Conservation (phyloP, 2,888 invertebrate genomes). For the Lobophora halterata region DNA sequence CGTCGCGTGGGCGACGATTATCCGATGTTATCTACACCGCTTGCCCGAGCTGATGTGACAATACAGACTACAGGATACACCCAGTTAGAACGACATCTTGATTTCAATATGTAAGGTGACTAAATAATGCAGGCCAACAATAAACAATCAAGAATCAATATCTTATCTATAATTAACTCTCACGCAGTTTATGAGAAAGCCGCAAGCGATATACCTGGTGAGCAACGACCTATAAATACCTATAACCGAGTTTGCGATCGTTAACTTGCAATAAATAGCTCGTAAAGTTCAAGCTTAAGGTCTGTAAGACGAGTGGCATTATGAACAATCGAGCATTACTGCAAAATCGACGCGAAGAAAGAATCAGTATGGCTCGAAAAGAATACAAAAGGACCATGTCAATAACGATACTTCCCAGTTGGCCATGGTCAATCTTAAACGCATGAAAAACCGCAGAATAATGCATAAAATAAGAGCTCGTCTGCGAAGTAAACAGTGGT, state of each 20-base stretch:
- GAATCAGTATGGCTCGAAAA: slow-evolving; percentile 24
- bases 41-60: slow-evolving; percentile 44
- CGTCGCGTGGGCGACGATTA: slow-evolving; percentile 63
- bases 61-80: slow-evolving; percentile 13
- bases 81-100: slow-evolving; percentile 2
- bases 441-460: slow-evolving; percentile 54
- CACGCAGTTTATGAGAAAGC: slow-evolving; percentile 37
- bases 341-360: slow-evolving; percentile 23
- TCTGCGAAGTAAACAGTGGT: slow-evolving; percentile 76
- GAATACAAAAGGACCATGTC: slow-evolving; percentile 36
- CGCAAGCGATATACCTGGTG: slow-evolving; percentile 44
- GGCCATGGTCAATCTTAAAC: slow-evolving; percentile 40
- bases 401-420: slow-evolving; percentile 43
- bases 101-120: not conserved
- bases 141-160: slow-evolving; percentile 5
- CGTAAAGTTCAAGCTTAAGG: slow-evolving; percentile 46
- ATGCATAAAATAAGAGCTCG: slow-evolving; percentile 69
- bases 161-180: slow-evolving; percentile 9
- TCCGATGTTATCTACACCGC: slow-evolving; percentile 54
- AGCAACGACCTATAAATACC: slow-evolving; percentile 43
- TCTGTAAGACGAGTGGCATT: slow-evolving; percentile 39
- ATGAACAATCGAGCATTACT: slow-evolving; percentile 35
- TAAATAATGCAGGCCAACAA: not conserved
- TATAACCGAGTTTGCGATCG: slow-evolving; percentile 37
- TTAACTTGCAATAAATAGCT: slow-evolving; percentile 48